Percentiles rank a stretch among this genome's conserved stretches.
Evolutionary conservation across 2,888 invertebrate genomes (phyloP).

Genomic region (Papilio elwesi): DNA sequence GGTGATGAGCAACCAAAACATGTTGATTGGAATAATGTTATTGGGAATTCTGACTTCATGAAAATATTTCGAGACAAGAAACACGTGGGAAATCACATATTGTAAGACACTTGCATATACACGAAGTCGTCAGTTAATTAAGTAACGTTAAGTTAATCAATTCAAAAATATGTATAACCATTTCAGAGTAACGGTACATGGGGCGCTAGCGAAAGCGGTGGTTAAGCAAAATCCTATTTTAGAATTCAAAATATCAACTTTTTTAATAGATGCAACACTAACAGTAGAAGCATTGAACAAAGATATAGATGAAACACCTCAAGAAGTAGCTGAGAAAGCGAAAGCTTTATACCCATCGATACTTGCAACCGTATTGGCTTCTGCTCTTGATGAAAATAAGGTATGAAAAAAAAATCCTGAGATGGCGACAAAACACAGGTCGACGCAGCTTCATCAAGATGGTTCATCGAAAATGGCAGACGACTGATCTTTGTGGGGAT

Average conservation of each 20-base stretch:
- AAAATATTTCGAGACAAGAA: constrained; percentile 57
- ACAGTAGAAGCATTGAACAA: constrained; percentile 63
- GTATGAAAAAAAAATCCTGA: constrained; percentile 49
- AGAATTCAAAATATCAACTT: constrained; percentile 70
- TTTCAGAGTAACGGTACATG: constrained; percentile 73
- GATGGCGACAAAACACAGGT: too few species aligned
- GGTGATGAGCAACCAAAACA: constrained; percentile 44
- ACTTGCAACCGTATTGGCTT: constrained; percentile 60
- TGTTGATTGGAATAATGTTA: constrained; percentile 57
- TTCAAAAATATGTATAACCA: background rate
- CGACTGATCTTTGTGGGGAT: too few species aligned
- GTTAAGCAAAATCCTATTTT: constrained; percentile 73
- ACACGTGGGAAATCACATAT: constrained; percentile 66
- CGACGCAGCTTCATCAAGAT: too few species aligned
- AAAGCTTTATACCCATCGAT: constrained; percentile 62
- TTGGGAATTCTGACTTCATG: constrained; percentile 64
- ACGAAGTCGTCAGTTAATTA: background rate
- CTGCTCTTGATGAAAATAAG: constrained; percentile 71
- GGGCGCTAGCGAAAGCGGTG: constrained; percentile 76
- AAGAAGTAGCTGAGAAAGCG: constrained; percentile 51
- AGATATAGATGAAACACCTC: constrained; percentile 60
- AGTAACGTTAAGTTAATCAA: background rate
- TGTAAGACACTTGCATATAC: constrained; percentile 58
- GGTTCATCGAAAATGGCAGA: too few species aligned
- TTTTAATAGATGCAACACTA: constrained; percentile 61